phyloP scores from a whole-genome alignment of 1,140 invertebrate genomes.

The Phortica variegata region DNA sequence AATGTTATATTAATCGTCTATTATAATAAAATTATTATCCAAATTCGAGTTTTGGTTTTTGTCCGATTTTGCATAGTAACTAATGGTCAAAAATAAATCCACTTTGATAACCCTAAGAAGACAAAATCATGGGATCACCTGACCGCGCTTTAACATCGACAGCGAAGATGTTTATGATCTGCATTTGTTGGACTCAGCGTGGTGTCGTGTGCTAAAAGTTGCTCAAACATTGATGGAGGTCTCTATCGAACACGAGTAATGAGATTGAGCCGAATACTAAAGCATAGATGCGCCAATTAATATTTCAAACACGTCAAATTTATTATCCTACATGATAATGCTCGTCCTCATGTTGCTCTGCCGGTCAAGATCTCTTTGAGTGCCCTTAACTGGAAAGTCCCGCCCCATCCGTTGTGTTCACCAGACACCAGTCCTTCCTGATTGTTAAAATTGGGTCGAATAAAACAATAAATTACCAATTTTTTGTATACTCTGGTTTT shows the following conservation, averaged over 20 bases:
- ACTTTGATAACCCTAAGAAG: neutral
- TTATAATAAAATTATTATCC: too few relatives aligned
- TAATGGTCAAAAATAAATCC: neutral
- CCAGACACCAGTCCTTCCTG: neutral
- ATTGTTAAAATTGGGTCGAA: neutral
- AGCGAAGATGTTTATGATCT: slow-evolving; percentile 30
- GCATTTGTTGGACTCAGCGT: slow-evolving; percentile 44
- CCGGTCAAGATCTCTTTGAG: neutral
- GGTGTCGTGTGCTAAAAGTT: slow-evolving; percentile 43
- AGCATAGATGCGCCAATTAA: neutral
- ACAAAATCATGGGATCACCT: slow-evolving; percentile 28
- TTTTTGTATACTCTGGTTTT: neutral
- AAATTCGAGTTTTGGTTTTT: too few relatives aligned
- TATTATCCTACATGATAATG: slow-evolving; percentile 1
- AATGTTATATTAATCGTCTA: too few relatives aligned
- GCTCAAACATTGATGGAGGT: slow-evolving; percentile 11
- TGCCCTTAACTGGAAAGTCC: neutral
- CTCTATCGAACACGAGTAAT: neutral
- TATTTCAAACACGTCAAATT: neutral
- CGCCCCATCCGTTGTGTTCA: slow-evolving; percentile 2
- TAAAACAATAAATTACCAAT: neutral
- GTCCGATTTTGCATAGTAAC: neutral
- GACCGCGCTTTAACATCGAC: slow-evolving; percentile 23
- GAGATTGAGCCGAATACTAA: neutral
- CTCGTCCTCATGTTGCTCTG: slow-evolving; percentile 1